Percentiles rank a stretch among this genome's conserved stretches.
phyloP scores from a whole-genome alignment of 2,888 invertebrate genomes.

The Amaurobius ferox region DNA sequence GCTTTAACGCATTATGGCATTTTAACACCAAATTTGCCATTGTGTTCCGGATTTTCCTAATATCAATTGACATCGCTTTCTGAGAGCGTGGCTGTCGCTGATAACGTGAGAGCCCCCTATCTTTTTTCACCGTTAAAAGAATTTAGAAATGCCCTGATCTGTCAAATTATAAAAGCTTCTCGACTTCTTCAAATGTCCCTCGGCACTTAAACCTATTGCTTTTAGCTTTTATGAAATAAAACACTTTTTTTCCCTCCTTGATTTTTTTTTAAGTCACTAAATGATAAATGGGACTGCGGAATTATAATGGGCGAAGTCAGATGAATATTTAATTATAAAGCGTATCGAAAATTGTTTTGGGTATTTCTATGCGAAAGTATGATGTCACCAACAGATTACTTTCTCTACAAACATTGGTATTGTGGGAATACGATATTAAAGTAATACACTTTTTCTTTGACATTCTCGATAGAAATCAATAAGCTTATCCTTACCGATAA shows the following conservation, averaged over 20 bases:
- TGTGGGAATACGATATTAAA: no score
- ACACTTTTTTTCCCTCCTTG: background rate
- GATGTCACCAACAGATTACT: no score
- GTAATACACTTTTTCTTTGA: no score
- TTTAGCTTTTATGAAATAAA: conserved; percentile 18
- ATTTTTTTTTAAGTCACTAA: background rate
- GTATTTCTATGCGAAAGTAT: no score
- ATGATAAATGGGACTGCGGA: background rate
- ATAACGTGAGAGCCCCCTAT: background rate
- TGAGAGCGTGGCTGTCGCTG: background rate
- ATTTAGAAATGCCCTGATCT: background rate
- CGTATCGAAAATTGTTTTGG: background rate
- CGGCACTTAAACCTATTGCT: conserved; percentile 12
- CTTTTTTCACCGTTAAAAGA: background rate
- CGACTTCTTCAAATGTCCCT: conserved; percentile 4
- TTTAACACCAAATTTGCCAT: conserved; percentile 30
- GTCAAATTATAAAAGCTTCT: conserved; percentile 3
- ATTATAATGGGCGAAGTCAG: background rate
- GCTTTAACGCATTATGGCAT: conserved; percentile 50
- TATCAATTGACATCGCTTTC: conserved; percentile 32
- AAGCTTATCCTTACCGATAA: no score
- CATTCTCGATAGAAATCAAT: no score
- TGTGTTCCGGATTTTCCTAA: conserved; percentile 42
- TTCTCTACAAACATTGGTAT: no score
- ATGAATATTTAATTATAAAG: conserved; percentile 14